These are phyloP conservation scores for Hirtodrosophila histrioides DNA, from an alignment of 2,888 invertebrate species.

Conservation along the genomic window DNA sequence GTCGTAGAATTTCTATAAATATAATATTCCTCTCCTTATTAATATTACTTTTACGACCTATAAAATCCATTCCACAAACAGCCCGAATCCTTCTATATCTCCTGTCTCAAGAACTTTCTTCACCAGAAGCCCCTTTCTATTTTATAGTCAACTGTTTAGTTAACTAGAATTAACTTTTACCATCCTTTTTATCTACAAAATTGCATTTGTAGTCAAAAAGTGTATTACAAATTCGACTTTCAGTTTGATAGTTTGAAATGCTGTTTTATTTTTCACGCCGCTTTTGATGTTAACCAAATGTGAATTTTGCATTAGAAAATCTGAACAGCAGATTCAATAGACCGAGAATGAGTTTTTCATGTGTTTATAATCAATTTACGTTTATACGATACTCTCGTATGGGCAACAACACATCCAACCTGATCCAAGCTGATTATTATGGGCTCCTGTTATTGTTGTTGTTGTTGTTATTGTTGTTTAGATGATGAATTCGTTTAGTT, in stretches of 20 bases:
- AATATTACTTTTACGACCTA: too few relatives aligned
- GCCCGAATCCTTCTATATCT: too few relatives aligned
- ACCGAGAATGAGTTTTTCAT: conserved; percentile 50
- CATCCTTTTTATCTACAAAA: background rate
- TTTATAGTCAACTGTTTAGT: too few relatives aligned
- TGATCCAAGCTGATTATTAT: conserved; percentile 30
- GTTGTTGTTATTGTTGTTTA: conserved; percentile 14
- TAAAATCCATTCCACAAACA: too few relatives aligned
- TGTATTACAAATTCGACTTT: conserved; percentile 4
- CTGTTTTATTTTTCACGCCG: conserved; percentile 26
- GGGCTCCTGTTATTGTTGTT: conserved; percentile 3
- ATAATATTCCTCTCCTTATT: too few relatives aligned
- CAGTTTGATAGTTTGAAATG: conserved; percentile 5
- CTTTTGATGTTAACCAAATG: conserved; percentile 53
- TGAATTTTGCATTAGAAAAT: conserved; percentile 53
- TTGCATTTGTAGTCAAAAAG: background rate
- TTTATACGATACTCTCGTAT: conserved; percentile 46
- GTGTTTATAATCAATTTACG: conserved; percentile 71
- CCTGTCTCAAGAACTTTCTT: too few relatives aligned
- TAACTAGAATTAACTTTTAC: too few relatives aligned
- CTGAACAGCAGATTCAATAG: conserved; percentile 31
- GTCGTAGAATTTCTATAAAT: too few relatives aligned
- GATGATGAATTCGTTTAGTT: conserved; percentile 66
- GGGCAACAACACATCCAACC: conserved; percentile 28
- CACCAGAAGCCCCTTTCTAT: too few relatives aligned